phyloP scores from a whole-genome alignment of 2,888 invertebrate genomes.

The Polia nebulosa region DNA sequence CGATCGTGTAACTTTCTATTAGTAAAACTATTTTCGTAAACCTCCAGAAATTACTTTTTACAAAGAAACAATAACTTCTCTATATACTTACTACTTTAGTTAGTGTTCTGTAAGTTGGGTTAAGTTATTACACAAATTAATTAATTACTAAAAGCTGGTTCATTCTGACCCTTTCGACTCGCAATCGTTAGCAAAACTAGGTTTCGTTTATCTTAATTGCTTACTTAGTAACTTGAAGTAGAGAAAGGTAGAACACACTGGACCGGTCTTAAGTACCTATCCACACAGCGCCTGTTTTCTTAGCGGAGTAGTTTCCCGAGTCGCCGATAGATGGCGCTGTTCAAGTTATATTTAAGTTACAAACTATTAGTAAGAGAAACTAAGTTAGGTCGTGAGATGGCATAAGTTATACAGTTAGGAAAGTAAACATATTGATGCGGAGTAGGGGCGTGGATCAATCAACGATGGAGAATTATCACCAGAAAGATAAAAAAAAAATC shows the following conservation, averaged over 20 bases:
- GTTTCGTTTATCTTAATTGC: slow-evolving; percentile 42
- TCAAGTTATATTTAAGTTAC: slow-evolving; percentile 55
- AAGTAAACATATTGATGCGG: slow-evolving; percentile 20
- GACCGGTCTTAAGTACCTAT: slow-evolving; percentile 23
- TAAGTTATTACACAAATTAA: background rate
- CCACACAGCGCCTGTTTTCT: slow-evolving; percentile 38
- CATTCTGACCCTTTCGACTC: background rate
- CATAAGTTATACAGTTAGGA: slow-evolving; percentile 46
- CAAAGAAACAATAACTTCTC: no score
- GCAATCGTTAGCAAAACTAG: slow-evolving; percentile 20
- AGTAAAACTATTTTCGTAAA: background rate
- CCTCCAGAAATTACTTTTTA: background rate
- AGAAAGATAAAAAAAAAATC: background rate
- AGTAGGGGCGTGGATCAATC: background rate
- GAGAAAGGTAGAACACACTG: slow-evolving; percentile 33
- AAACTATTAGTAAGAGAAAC: slow-evolving; percentile 59
- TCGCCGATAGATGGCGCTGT: slow-evolving; percentile 47
- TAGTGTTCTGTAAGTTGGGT: no score
- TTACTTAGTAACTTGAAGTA: slow-evolving; percentile 42
- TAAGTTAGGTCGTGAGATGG: slow-evolving; percentile 43
- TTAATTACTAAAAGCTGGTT: slow-evolving; percentile 20
- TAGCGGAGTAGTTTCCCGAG: slow-evolving; percentile 34
- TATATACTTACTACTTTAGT: no score
- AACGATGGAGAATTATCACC: background rate
- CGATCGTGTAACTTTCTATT: background rate